phyloP scores from a whole-genome alignment of 2,113 vertebrate species.

The Bos javanicus region DNA sequence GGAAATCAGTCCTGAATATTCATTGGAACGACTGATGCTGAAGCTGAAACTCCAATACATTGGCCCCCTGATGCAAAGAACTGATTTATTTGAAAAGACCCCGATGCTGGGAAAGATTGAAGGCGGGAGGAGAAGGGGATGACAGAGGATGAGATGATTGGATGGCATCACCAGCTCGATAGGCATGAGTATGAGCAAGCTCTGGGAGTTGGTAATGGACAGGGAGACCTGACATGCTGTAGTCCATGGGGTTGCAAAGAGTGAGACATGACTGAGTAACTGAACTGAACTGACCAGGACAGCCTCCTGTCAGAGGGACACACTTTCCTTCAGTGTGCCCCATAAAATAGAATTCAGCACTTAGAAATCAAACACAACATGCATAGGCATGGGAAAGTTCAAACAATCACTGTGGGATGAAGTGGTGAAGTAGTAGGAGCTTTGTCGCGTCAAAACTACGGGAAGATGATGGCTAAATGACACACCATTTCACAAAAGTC shows the following conservation, averaged over 20 bases:
- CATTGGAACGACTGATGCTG: background rate
- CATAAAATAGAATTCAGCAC: background rate
- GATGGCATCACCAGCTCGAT: background rate
- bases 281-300: background rate
- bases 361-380: background rate
- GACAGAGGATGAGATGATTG: background rate
- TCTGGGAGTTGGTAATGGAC: background rate
- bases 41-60: background rate
- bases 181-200: background rate
- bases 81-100: background rate
- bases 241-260: background rate
- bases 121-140: background rate
- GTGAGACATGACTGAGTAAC: background rate
- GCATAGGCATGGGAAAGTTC: background rate
- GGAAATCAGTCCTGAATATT: background rate
- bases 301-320: background rate
- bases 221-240: background rate
- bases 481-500: slow-evolving; percentile 38
- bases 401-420: background rate
- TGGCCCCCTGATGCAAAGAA: background rate
- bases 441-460: background rate
- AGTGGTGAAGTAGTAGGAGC: background rate
- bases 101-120: background rate
- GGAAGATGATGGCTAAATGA: background rate
- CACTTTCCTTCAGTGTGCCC: background rate